A percentile compares a stretch with the other conserved stretches of the same genome.
Conservation (phyloP, 2,888 invertebrate genomes). For the Thyatira batis region DNA sequence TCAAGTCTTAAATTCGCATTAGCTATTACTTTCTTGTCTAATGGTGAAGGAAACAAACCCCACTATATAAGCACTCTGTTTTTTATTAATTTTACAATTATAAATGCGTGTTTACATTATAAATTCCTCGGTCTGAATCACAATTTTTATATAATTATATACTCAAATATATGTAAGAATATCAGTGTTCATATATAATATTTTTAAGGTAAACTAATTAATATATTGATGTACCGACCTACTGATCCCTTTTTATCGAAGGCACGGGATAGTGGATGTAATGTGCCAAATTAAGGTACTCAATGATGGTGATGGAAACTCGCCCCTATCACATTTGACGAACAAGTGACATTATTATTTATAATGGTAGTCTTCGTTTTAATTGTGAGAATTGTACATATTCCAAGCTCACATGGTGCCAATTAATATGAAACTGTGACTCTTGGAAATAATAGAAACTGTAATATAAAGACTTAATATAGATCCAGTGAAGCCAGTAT, state of each 20-base stretch:
- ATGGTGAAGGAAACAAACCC: not conserved
- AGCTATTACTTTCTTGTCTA: not conserved
- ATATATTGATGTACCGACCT: conserved; percentile 51
- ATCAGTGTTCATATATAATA: not conserved
- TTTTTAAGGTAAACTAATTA: conserved; percentile 1
- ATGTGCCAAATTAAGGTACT: conserved; percentile 52
- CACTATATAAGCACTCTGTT: not conserved
- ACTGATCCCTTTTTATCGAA: conserved; percentile 52
- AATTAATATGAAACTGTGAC: conserved; percentile 39
- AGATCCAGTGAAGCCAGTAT: conserved; percentile 51
- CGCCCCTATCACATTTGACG: conserved; percentile 23
- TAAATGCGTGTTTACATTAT: not conserved
- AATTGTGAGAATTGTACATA: conserved; percentile 48
- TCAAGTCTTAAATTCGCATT: not conserved
- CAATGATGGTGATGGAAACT: conserved; percentile 24
- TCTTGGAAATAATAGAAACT: conserved; percentile 18
- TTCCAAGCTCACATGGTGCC: conserved; percentile 57
- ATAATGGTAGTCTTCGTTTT: conserved; percentile 14
- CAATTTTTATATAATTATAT: not conserved
- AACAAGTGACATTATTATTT: conserved; percentile 14
- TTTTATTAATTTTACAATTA: not conserved
- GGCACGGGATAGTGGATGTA: conserved; percentile 62
- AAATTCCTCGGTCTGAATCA: not conserved
- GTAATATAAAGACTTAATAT: conserved; percentile 20
- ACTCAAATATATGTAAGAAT: not conserved